Conservation (phyloP, 2,888 invertebrate genomes). For the Unio delphinus region DNA sequence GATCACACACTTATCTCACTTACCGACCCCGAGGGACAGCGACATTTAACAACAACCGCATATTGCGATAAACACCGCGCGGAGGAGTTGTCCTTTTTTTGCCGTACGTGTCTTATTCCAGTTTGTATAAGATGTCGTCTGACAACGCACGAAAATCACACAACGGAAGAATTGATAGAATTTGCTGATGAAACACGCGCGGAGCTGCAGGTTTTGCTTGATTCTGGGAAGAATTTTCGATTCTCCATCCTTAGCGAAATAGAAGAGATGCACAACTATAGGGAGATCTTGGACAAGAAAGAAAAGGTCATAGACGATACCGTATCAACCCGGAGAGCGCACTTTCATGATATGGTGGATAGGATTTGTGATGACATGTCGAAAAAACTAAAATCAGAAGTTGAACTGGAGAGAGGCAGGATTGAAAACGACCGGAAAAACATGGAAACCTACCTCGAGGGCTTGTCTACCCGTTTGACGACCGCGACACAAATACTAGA, state of each 20-base stretch:
- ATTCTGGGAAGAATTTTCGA: slow-evolving; percentile 25
- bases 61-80: slow-evolving; percentile 37
- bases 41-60: slow-evolving; percentile 30
- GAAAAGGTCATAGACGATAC: slow-evolving; percentile 13
- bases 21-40: slow-evolving; percentile 22
- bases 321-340: slow-evolving; percentile 14
- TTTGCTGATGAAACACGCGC: slow-evolving; percentile 17
- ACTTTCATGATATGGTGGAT: slow-evolving; percentile 27
- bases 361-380: slow-evolving; percentile 23
- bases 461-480: slow-evolving; percentile 26
- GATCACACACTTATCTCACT: slow-evolving; percentile 27
- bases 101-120: slow-evolving; percentile 27
- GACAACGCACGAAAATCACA: slow-evolving; percentile 35
- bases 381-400: slow-evolving; percentile 19
- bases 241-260: slow-evolving; percentile 32
- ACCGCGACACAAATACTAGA: slow-evolving; percentile 43
- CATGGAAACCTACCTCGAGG: slow-evolving; percentile 27
- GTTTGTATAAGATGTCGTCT: slow-evolving; percentile 36
- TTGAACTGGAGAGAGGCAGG: slow-evolving; percentile 15
- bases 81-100: slow-evolving; percentile 35
- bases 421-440: slow-evolving; percentile 25
- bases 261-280: slow-evolving; percentile 26
- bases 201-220: slow-evolving; percentile 20
- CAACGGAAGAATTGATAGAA: slow-evolving; percentile 32
- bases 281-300: slow-evolving; percentile 11